These are phyloP conservation scores for Solen grandis DNA, from an alignment of 1,140 invertebrate species.

Conservation along the genomic window DNA sequence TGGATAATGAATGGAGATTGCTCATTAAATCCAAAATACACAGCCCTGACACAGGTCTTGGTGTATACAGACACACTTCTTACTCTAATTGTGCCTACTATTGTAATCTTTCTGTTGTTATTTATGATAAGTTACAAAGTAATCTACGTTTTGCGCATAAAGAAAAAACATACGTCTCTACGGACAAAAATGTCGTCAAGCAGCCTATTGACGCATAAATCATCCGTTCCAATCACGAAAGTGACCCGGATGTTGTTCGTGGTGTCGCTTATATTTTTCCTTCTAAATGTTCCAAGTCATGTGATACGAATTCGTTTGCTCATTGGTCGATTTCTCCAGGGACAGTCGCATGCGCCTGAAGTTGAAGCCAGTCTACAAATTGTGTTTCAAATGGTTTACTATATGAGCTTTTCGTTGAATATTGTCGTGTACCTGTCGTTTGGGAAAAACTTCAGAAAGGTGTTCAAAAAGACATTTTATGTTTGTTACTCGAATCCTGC, in stretches of 20 bases:
- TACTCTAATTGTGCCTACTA: slow-evolving; percentile 30
- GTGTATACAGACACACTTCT: slow-evolving; percentile 35
- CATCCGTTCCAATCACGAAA: slow-evolving; percentile 30
- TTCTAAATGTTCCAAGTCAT: slow-evolving; percentile 60
- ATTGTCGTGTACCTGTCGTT: slow-evolving; percentile 86
- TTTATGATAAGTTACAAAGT: slow-evolving; percentile 36
- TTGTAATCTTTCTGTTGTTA: slow-evolving; percentile 30
- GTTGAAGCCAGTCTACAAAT: slow-evolving; percentile 74
- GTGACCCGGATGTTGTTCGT: slow-evolving; percentile 44
- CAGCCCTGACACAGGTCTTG: slow-evolving; percentile 21
- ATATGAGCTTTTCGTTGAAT: slow-evolving; percentile 92
- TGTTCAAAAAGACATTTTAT: slow-evolving; percentile 61
- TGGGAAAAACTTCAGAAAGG: slow-evolving; percentile 63
- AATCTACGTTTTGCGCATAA: background rate
- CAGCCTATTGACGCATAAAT: background rate
- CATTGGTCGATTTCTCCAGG: slow-evolving; percentile 17
- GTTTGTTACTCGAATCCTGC: no score
- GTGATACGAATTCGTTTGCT: slow-evolving; percentile 36
- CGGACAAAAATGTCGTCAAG: background rate
- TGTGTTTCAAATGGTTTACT: slow-evolving; percentile 84
- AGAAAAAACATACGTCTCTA: background rate
- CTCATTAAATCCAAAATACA: slow-evolving; percentile 1
- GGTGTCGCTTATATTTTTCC: slow-evolving; percentile 36
- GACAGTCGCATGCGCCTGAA: slow-evolving; percentile 68
- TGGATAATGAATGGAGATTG: slow-evolving; percentile 38